These are phyloP conservation scores for Dunckerocampus dactyliophorus DNA, from an alignment of 2,113 vertebrate species.

Conservation along the genomic window DNA sequence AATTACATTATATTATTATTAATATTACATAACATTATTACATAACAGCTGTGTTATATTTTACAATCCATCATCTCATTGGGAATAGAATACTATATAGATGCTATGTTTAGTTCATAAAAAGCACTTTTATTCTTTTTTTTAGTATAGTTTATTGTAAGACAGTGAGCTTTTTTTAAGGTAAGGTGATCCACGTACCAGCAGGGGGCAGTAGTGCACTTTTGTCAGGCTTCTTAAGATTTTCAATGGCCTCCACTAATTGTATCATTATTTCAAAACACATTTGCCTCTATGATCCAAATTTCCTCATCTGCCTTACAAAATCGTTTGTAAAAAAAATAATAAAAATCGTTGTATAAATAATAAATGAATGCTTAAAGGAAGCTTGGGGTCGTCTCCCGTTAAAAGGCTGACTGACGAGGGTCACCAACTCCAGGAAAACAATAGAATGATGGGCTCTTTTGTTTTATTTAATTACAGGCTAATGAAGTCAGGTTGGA, in stretches of 20 bases:
- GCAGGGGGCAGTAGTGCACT: constrained; percentile 66
- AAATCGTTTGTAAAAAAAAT: too few relatives aligned
- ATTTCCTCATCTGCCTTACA: not conserved
- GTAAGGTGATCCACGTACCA: constrained; percentile 25
- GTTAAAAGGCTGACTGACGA: constrained; percentile 27
- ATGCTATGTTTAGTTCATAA: too few relatives aligned
- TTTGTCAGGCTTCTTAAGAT: constrained; percentile 9
- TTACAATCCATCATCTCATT: too few relatives aligned
- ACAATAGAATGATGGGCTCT: constrained; percentile 1
- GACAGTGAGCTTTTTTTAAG: not conserved
- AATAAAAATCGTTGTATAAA: not conserved
- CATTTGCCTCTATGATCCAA: not conserved
- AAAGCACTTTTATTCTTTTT: not conserved
- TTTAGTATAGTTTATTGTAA: not conserved
- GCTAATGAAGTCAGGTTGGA: constrained; percentile 42
- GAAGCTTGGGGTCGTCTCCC: constrained; percentile 17
- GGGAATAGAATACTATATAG: too few relatives aligned
- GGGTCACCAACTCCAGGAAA: constrained; percentile 32
- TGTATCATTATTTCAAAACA: constrained; percentile 8
- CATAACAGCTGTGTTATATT: too few relatives aligned
- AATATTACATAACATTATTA: too few relatives aligned
- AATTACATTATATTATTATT: too few relatives aligned
- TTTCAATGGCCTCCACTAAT: constrained; percentile 7
- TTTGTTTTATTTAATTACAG: constrained; percentile 31
- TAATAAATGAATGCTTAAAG: not conserved